A percentile compares a stretch with the other conserved stretches of the same genome.
phyloP scores from a whole-genome alignment of 2,113 vertebrate genomes.

The Pholis gunnellus region DNA sequence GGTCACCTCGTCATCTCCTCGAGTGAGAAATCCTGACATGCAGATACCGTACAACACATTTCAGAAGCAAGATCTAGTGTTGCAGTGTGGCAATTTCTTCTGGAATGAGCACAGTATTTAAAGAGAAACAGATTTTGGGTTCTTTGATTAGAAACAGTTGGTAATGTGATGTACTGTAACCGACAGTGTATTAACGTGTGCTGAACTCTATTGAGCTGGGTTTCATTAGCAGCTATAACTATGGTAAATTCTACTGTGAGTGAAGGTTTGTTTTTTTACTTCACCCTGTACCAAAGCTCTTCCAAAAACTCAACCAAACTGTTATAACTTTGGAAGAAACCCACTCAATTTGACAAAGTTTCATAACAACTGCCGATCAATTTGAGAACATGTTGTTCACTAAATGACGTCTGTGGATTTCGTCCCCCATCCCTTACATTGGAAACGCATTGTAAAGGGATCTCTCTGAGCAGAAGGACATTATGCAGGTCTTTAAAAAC shows the following conservation, averaged over 20 bases:
- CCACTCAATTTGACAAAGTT: background rate
- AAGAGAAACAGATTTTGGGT: background rate
- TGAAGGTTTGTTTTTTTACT: background rate
- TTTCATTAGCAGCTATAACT: background rate
- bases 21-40: conserved; percentile 44
- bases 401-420: background rate
- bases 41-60: conserved; percentile 10
- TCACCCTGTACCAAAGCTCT: background rate
- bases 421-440: background rate
- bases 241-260: background rate
- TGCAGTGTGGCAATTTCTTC: background rate
- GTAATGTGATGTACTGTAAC: background rate
- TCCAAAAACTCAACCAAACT: background rate
- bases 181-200: background rate
- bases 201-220: background rate
- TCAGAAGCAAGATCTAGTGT: background rate
- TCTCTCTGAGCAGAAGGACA: background rate
- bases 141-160: conserved; percentile 6
- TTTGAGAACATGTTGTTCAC: background rate
- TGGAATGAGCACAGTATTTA: background rate
- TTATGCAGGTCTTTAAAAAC: background rate
- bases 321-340: background rate
- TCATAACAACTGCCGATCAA: background rate
- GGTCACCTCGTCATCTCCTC: conserved; percentile 38
- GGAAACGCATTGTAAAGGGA: background rate